These are phyloP conservation scores for Lasioglossum vierecki DNA, from an alignment of 2,888 invertebrate species.

Conservation along the genomic window DNA sequence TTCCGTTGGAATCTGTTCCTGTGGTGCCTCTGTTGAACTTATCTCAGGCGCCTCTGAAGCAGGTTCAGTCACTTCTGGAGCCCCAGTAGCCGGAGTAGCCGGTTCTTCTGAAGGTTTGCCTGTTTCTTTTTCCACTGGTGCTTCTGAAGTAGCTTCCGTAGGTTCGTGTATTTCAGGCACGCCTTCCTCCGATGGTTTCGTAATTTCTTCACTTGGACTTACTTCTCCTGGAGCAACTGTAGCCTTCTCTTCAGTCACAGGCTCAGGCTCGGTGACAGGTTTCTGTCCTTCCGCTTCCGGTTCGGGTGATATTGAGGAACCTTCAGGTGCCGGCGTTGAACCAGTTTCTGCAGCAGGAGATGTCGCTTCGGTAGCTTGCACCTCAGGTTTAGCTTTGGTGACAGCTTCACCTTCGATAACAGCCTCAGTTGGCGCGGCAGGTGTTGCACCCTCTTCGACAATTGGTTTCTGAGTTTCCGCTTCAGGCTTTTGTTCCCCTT, in stretches of 20 bases:
- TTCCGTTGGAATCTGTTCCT: constrained; percentile 32
- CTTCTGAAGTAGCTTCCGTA: constrained; percentile 52
- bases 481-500: constrained; percentile 43
- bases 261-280: constrained; percentile 29
- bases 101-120: constrained; percentile 63
- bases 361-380: constrained; percentile 35
- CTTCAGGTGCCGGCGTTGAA: constrained; percentile 23
- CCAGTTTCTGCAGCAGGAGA: constrained; percentile 20
- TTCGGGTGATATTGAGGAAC: constrained; percentile 22
- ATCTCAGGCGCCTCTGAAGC: constrained; percentile 26
- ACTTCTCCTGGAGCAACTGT: constrained; percentile 27
- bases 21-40: constrained; percentile 31
- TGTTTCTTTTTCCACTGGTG: constrained; percentile 53
- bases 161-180: constrained; percentile 53
- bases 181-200: constrained; percentile 31
- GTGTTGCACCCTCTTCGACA: constrained; percentile 26
- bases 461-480: constrained; percentile 40
- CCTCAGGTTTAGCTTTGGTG: constrained; percentile 3
- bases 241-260: constrained; percentile 37
- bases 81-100: constrained; percentile 24
- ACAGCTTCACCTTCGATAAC: constrained; percentile 17
- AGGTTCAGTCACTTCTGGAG: constrained; percentile 28
- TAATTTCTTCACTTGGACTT: constrained; percentile 30
- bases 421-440: constrained; percentile 18
- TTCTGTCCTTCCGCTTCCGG: constrained; percentile 34